phyloP scores from a whole-genome alignment of 2,888 invertebrate species.

The Eupithecia inturbata region DNA sequence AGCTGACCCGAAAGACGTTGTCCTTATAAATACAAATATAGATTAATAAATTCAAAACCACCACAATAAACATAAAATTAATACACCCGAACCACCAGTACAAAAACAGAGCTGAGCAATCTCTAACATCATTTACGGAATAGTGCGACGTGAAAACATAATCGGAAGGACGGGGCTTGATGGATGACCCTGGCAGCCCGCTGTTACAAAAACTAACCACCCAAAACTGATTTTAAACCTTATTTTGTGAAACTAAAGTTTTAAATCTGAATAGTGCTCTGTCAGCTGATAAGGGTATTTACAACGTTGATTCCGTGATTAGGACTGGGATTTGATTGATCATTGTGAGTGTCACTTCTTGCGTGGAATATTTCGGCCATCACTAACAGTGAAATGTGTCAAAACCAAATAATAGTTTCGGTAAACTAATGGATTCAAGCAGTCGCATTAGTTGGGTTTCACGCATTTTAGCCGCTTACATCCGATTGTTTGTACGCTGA shows the following conservation, averaged over 20 bases:
- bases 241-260: background rate
- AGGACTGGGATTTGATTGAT: background rate
- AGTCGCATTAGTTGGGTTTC: no score
- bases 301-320: background rate
- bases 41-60: no score
- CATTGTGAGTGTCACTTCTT: background rate
- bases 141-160: conserved; percentile 27
- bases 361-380: background rate
- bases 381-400: background rate
- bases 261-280: background rate
- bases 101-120: background rate
- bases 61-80: no score
- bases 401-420: background rate
- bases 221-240: conserved; percentile 14
- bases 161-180: conserved; percentile 29
- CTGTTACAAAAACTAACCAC: conserved; percentile 17
- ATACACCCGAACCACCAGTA: no score
- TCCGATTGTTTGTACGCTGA: no score
- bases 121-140: conserved; percentile 18
- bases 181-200: conserved; percentile 22
- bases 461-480: no score
- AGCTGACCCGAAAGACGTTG: no score
- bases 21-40: no score
- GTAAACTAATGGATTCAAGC: background rate
- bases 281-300: conserved; percentile 3